phyloP scores from a whole-genome alignment of 2,888 invertebrate species.

The Cataglyphis livida region DNA sequence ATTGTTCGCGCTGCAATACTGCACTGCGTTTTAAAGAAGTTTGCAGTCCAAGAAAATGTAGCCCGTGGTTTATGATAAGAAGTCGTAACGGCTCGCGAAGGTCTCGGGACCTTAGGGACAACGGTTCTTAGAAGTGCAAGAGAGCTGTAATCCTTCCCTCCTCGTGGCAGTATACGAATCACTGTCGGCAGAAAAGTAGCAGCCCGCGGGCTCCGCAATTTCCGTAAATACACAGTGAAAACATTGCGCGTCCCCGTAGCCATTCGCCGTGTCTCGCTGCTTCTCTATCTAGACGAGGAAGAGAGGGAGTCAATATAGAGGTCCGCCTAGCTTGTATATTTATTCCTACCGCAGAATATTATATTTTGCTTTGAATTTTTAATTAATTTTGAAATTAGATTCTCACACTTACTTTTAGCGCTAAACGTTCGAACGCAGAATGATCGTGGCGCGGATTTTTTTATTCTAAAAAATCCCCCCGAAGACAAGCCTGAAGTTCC shows the following conservation, averaged over 20 bases:
- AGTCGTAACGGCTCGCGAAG: slow-evolving; percentile 60
- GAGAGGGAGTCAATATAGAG: slow-evolving; percentile 48
- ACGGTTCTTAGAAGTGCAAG: slow-evolving; percentile 79
- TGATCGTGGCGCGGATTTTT: background rate
- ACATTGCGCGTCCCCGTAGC: slow-evolving; percentile 67
- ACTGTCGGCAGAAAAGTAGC: slow-evolving; percentile 81
- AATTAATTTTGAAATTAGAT: background rate
- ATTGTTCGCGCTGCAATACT: slow-evolving; percentile 54
- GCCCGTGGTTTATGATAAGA: slow-evolving; percentile 61
- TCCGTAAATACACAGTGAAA: slow-evolving; percentile 84
- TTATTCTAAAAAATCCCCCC: slow-evolving; percentile 7
- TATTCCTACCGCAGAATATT: background rate
- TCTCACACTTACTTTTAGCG: background rate
- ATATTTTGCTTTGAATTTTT: background rate
- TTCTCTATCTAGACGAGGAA: slow-evolving; percentile 44
- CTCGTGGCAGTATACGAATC: slow-evolving; percentile 79
- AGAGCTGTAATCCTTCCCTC: slow-evolving; percentile 79
- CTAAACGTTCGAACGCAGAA: background rate
- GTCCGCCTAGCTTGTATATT: slow-evolving; percentile 15
- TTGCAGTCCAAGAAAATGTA: slow-evolving; percentile 49
- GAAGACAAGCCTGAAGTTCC: background rate
- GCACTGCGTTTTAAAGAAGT: slow-evolving; percentile 66
- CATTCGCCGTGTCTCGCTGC: slow-evolving; percentile 44
- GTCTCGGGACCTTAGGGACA: slow-evolving; percentile 78
- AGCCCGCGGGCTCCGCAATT: slow-evolving; percentile 82